Percentiles rank a stretch among this genome's conserved stretches.
Conservation (phyloP, 2,797 vertebrate species). For the Phylloscopus collybita region DNA sequence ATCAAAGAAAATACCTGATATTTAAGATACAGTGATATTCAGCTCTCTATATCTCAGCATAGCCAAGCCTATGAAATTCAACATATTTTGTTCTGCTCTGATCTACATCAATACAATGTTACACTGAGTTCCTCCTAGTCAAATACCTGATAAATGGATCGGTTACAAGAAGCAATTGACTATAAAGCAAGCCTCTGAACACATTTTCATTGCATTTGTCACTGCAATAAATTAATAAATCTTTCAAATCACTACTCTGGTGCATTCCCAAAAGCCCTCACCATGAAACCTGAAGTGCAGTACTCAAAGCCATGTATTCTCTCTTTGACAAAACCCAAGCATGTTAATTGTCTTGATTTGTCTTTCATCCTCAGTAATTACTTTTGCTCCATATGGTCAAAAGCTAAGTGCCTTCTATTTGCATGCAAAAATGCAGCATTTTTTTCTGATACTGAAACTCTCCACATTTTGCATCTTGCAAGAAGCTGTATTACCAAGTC, state of each 20-base stretch:
- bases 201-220: slow-evolving; percentile 61
- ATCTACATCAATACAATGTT: slow-evolving; percentile 29
- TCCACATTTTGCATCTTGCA: slow-evolving; percentile 19
- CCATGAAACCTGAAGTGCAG: slow-evolving; percentile 21
- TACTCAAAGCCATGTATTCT: background rate
- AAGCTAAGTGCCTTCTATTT: slow-evolving; percentile 32
- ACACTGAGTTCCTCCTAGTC: slow-evolving; percentile 33
- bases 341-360: slow-evolving; percentile 36
- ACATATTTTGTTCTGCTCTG: slow-evolving; percentile 34
- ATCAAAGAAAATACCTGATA: slow-evolving; percentile 4
- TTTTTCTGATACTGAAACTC: slow-evolving; percentile 37
- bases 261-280: background rate
- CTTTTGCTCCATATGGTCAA: slow-evolving; percentile 56
- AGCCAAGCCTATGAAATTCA: slow-evolving; percentile 11
- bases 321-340: slow-evolving; percentile 34
- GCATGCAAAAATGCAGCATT: background rate
- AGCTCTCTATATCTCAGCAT: background rate
- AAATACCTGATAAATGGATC: slow-evolving; percentile 67
- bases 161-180: slow-evolving; percentile 60
- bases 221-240: slow-evolving; percentile 41
- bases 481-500: slow-evolving; percentile 16
- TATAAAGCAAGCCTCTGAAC: slow-evolving; percentile 55
- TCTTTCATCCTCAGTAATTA: slow-evolving; percentile 54
- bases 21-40: slow-evolving; percentile 3
- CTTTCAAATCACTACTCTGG: slow-evolving; percentile 1